phyloP scores from a whole-genome alignment of 1,140 invertebrate genomes.

The Camponotus vicinus region DNA sequence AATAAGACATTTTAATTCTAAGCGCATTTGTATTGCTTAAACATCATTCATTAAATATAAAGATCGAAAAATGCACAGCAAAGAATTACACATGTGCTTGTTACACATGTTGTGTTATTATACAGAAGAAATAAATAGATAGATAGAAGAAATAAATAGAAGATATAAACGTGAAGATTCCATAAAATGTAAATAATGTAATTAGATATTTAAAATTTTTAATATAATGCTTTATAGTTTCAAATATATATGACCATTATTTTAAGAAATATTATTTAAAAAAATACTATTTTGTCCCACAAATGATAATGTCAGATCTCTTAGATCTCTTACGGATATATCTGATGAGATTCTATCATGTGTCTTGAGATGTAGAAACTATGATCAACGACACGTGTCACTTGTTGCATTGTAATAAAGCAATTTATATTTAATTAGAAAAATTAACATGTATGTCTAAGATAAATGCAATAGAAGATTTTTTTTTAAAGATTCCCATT shows the following conservation, averaged over 20 bases:
- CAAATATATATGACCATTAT: too few species aligned
- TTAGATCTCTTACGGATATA: background rate
- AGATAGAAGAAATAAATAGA: too few species aligned
- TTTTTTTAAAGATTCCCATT: conserved; percentile 29
- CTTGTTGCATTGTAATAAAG: background rate
- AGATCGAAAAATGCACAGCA: background rate
- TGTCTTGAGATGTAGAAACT: background rate
- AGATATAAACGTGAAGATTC: background rate
- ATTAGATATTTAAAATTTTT: background rate
- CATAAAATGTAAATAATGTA: background rate
- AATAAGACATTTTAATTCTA: conserved; percentile 10
- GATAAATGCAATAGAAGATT: conserved; percentile 15
- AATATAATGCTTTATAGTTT: background rate
- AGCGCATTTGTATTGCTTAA: background rate
- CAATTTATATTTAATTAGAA: conserved; percentile 26
- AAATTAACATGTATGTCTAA: conserved; percentile 3
- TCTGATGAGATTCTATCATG: background rate
- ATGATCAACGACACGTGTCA: conserved; percentile 11
- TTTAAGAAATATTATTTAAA: background rate
- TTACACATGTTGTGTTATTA: background rate
- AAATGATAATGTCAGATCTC: background rate
- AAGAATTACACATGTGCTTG: background rate
- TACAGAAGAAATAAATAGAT: too few species aligned
- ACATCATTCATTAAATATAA: background rate
- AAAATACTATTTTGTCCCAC: background rate